Evolutionary conservation across 2,113 vertebrate species (phyloP).

Genomic region (chimpanzee (Pan troglodytes)): NHGRI_mPanTro3-v2.1_pri NC_072411.2:75713501-75714000

Average conservation of each 20-base stretch:
- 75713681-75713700: rapidly evolving
- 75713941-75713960: not conserved
- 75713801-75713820: not conserved
- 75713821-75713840: not conserved
- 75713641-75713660: not conserved
- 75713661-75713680: not conserved
- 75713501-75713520: not conserved
- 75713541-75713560: not conserved
- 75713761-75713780: not conserved
- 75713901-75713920: conserved; percentile 39
- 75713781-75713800: too few relatives aligned
- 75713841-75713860: not conserved
- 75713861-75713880: not conserved
- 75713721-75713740: not conserved
- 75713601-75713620: not conserved
- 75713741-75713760: not conserved
- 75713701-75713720: too few relatives aligned
- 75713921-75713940: not conserved
- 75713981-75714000: not conserved
- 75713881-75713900: conserved; percentile 52
- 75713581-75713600: not conserved
- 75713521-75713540: not conserved
- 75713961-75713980: conserved; percentile 62
- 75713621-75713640: not conserved
- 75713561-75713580: not conserved